phyloP scores from a whole-genome alignment of 2,797 vertebrate genomes.

The Odontamblyopus lacepedii region DNA sequence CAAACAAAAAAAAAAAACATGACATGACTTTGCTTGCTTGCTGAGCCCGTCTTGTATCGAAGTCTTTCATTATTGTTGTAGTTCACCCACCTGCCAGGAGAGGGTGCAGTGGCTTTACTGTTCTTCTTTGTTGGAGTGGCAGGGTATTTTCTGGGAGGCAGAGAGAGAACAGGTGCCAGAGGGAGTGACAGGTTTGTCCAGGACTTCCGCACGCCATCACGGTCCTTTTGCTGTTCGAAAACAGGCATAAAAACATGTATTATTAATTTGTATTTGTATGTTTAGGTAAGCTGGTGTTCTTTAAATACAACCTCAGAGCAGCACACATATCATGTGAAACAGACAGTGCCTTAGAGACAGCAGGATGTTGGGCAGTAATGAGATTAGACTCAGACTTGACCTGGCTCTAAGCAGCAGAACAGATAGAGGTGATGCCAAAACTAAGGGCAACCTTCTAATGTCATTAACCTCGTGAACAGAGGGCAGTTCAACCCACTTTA shows the following conservation, averaged over 20 bases:
- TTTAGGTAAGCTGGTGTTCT: not conserved
- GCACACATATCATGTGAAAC: conserved; percentile 13
- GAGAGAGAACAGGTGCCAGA: conserved; percentile 59
- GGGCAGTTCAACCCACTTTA: not conserved
- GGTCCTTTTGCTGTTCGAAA: conserved; percentile 79
- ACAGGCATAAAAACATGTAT: not conserved
- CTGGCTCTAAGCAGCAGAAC: conserved; percentile 7
- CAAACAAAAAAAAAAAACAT: not conserved
- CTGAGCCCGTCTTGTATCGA: not conserved
- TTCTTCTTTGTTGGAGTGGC: conserved; percentile 80
- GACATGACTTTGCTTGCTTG: not conserved
- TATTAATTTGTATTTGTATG: not conserved
- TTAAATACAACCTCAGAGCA: not conserved
- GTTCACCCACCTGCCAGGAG: conserved; percentile 84
- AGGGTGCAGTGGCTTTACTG: conserved; percentile 78
- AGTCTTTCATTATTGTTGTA: not conserved
- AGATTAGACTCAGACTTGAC: conserved; percentile 47
- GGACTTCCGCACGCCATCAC: conserved; percentile 77
- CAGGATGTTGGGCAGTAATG: conserved; percentile 44
- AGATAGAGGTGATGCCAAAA: not conserved
- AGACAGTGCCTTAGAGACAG: conserved; percentile 19
- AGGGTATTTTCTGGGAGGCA: conserved; percentile 72
- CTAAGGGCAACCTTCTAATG: not conserved
- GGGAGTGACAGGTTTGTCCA: conserved; percentile 82
- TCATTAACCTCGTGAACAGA: not conserved